Evolutionary conservation across 1,140 invertebrate species (phyloP), one percentile per base, ranked within the genome.

Genomic region (Sminthurinus signatus): DNA sequence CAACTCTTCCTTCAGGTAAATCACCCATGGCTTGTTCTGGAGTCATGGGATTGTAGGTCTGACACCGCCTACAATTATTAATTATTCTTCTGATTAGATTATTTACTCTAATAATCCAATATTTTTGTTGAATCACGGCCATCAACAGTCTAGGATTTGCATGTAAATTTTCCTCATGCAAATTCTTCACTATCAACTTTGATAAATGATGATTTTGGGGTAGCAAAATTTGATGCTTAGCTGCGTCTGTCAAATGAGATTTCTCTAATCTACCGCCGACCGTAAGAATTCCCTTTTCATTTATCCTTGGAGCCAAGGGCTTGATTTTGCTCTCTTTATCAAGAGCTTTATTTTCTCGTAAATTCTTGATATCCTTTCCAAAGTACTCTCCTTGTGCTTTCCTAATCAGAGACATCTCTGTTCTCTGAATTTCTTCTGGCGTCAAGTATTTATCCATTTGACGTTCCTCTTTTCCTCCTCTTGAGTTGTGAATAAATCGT

Each of bases 261-360:
- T 77, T 60, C n/a, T 60, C 56, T 2, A 79, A 39, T 61, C 78
- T 60, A 21, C 78, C 75, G 3, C 78, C 78, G 1, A 79, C 77
- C 23, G 77, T 67, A 42, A 80, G 43, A 19, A 77, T 55, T 10
- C 72, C 72, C 12, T 73, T 19, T 19, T n/a, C n/a, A n/a, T 78
- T 76, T 14, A 80, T 19, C 60, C 75, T 75, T 73, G 75, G 57
- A 79, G 78, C 69, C 17, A 78, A 64, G 3, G 31, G 44, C 3
- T 29, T 14, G 17, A 67, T 42, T 42, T n/a, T 10, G 23, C 39
- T 17, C 39, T 76, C 68, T 10, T 64, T 28, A 0, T 76, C 19
- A 8, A 48, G 10, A n/a, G 19, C 4, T 10, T 12, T n/a, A 10
- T 10, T 12, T 12, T n/a, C 10, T 10, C n/a, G 39, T 12, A 42